Base-by-base conservation (phyloP, 1,140 invertebrate species). In the Mylabris phalerata region DNA sequence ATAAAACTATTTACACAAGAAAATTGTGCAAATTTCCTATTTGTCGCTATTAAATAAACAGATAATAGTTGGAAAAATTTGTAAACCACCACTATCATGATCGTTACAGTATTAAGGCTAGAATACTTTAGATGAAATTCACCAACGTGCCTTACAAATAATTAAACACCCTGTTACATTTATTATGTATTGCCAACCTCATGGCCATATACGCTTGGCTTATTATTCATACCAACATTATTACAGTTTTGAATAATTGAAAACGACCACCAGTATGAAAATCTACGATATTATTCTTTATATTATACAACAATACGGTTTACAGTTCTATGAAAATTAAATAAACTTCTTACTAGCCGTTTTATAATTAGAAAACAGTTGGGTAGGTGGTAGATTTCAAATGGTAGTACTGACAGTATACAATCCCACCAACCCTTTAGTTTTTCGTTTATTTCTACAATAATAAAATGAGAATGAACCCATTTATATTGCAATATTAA, bases 171-270 rank as follows among this genome's bases (percentile, higher is more conserved):
- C 42, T 32, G 32, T 32, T 44, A 19, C 61, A 63, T 67, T 63
- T 65, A 67, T 67, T 63, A 67, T 67, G 63, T 63, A 67, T 64
- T 63, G 49, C 59, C 50, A 62, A 61, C 63, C 61, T 66, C 63
- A 61, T 57, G 51, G 59, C 61, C 57, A 57, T 63, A 62, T 61
- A 66, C 66, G 61, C 56, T 58, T 62, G 66, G 48, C 61, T 66
- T 66, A 67, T 67, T 66, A 67, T 66, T 67, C 66, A 67, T 67
- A 62, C 59, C 59, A 62, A 67, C 66, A 67, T 67, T 67, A 67
- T 67, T 67, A 67, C 61, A 48, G 55, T 49, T 54, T 26, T 67
- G 63, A 67, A 67, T 67, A 65, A 66, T 67, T 66, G 55, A 67
- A 42, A 42, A 42, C 41, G 41, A 42, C 32, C 32, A 32, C 32